Percentiles rank a stretch among this genome's conserved stretches.
Conservation (phyloP, 2,888 invertebrate genomes). For the Atherix ibis region DNA sequence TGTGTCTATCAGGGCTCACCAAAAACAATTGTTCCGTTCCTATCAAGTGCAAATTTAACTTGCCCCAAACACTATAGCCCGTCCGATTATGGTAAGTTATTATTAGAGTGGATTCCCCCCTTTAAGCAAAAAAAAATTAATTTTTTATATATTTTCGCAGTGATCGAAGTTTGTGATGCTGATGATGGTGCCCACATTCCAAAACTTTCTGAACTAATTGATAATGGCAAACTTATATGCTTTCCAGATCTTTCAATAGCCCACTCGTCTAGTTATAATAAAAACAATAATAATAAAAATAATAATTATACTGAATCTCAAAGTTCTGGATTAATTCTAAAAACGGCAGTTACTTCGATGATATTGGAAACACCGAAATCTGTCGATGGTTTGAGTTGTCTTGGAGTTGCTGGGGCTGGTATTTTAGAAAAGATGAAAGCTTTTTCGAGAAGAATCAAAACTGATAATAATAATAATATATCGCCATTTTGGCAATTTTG, state of each 20-base stretch:
- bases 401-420: constrained; percentile 17
- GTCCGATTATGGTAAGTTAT: constrained; percentile 48
- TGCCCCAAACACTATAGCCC: constrained; percentile 52
- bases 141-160: constrained; percentile 26
- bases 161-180: constrained; percentile 43
- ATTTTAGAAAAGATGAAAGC: constrained; percentile 38
- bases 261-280: constrained; percentile 24
- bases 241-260: constrained; percentile 8
- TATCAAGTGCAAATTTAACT: constrained; percentile 37
- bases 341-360: constrained; percentile 9
- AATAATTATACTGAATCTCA: constrained; percentile 6
- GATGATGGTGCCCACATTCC: constrained; percentile 38
- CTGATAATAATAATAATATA: constrained; percentile 33
- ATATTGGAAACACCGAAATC: constrained; percentile 9
- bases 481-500: constrained; percentile 42
- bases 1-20: constrained; percentile 52
- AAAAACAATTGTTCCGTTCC: constrained; percentile 41
- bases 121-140: too few species aligned
- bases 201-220: constrained; percentile 37
- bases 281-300: constrained; percentile 17
- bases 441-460: constrained; percentile 26
- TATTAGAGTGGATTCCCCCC: constrained; percentile 2
- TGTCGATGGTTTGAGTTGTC: constrained; percentile 4
- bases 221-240: constrained; percentile 40
- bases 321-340: too few species aligned